Evolutionary conservation across 2,113 vertebrate genomes (phyloP), one percentile per base, ranked within the genome.

Genomic region (Mohoua ochrocephala): DNA sequence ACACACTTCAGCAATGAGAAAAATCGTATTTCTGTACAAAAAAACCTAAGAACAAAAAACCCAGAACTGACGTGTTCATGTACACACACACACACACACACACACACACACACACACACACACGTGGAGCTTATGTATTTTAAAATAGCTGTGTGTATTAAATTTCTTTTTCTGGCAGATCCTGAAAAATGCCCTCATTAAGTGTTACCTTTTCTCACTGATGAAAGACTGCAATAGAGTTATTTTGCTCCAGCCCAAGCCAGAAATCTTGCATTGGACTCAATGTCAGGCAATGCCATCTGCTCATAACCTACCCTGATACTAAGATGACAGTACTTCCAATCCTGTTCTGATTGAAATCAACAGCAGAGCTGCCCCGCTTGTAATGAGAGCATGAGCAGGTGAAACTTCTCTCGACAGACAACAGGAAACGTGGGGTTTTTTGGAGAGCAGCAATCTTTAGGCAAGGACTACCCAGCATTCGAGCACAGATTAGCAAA

Each of bases 401-500:
- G 10, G 39, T 67, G 63, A 93, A 95, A 85, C 50, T 12, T 64
- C 56, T 65, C 59, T 85, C 4, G 0, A 77, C 50, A 83, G 59
- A 90, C 56, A 92, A 91, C 76, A 95, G 86, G 86, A 93, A 95
- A 74, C 0, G 0, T 21, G 63, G 15, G 54, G 5, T 39, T 54
- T 95, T 95, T 84, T 70, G 75, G 90, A 94, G 84, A 94, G 11
- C 75, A 77, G 74, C 10, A 31, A 63, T 57, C 39, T 90, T 49
- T n/a, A 69, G 82, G 54, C 75, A 86, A 90, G 57, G 37, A 77
- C 71, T 77, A 85, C 37, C 4, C 27, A 74, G 77, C 77, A 33
- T 54, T 35, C 0, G 0, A 50, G 75, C 33, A 35, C 31, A 39
- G 50, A 45, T 79, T 28, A 90, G 82, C 75, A 87, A 28, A 87